A percentile compares a stretch with the other conserved stretches of the same genome.
phyloP scores from a whole-genome alignment of 2,113 vertebrate genomes.

The Polypterus senegalus region DNA sequence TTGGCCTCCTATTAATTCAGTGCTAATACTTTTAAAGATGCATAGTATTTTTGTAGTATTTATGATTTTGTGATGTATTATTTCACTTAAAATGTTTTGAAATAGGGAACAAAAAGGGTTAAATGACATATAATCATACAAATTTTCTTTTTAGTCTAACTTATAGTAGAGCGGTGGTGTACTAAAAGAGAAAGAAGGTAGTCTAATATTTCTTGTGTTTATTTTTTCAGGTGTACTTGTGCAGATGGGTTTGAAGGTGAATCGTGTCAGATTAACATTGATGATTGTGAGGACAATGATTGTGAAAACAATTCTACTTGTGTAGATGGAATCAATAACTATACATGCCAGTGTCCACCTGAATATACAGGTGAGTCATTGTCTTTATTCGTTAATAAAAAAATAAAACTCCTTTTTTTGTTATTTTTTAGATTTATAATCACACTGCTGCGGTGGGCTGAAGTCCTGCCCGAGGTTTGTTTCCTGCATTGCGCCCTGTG shows the following conservation, averaged over 20 bases:
- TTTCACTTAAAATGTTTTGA: neutral
- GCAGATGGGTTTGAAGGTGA: conserved; percentile 92
- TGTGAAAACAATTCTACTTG: conserved; percentile 98
- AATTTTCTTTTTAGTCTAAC: neutral
- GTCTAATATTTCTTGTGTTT: neutral
- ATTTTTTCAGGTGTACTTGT: conserved; percentile 73
- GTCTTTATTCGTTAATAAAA: too few relatives aligned
- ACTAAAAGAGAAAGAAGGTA: neutral
- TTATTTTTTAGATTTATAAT: too few relatives aligned
- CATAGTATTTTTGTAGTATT: too few relatives aligned
- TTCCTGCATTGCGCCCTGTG: too few relatives aligned
- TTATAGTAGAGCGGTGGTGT: neutral
- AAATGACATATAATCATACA: neutral
- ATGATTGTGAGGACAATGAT: conserved; percentile 96
- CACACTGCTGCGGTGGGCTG: too few relatives aligned
- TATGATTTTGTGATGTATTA: neutral
- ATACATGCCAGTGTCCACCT: conserved; percentile 87
- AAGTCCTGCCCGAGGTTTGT: too few relatives aligned
- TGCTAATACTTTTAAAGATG: too few relatives aligned
- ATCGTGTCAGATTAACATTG: conserved; percentile 83
- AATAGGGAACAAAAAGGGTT: neutral
- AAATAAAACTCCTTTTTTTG: too few relatives aligned
- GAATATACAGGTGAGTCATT: conserved; percentile 83
- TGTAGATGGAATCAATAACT: conserved; percentile 94
- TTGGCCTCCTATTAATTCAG: too few relatives aligned